phyloP scores from a whole-genome alignment of 53 echinoderm and acorn worm genomes.

The Echinarachnius parma region DNA sequence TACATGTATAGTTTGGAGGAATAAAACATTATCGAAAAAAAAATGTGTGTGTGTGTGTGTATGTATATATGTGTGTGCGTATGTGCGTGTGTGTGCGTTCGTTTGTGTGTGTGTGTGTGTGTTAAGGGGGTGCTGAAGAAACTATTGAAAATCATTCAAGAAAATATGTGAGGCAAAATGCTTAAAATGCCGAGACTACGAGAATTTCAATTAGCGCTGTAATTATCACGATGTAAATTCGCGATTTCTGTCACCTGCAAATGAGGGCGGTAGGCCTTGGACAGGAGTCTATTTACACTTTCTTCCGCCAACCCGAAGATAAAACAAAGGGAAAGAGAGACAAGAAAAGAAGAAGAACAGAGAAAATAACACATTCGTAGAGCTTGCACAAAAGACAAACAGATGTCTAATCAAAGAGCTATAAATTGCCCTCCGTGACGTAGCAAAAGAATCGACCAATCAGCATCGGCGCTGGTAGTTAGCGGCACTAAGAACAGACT shows the following conservation, averaged over 20 bases:
- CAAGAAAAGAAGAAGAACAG: neutral
- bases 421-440: slow-evolving; percentile 26
- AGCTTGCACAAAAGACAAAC: neutral
- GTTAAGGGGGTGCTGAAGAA: neutral
- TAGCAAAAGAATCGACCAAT: slow-evolving; percentile 17
- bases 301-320: neutral
- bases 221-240: neutral
- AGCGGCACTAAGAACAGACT: too few relatives aligned
- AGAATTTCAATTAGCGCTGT: neutral
- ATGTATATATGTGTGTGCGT: neutral
- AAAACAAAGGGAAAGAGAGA: neutral
- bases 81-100: neutral
- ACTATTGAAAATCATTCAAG: neutral
- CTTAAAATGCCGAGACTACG: neutral
- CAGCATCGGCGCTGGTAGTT: neutral
- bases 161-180: neutral
- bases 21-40: too few relatives aligned
- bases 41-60: too few relatives aligned
- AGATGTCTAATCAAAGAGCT: slow-evolving; percentile 27
- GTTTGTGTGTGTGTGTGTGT: neutral
- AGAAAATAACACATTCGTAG: neutral
- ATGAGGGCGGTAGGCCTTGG: too few relatives aligned
- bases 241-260: slow-evolving; percentile 8
- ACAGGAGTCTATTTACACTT: too few relatives aligned
- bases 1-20: too few relatives aligned